Conservation (phyloP, 2,797 vertebrate species). For the Acridotheres tristis region DNA sequence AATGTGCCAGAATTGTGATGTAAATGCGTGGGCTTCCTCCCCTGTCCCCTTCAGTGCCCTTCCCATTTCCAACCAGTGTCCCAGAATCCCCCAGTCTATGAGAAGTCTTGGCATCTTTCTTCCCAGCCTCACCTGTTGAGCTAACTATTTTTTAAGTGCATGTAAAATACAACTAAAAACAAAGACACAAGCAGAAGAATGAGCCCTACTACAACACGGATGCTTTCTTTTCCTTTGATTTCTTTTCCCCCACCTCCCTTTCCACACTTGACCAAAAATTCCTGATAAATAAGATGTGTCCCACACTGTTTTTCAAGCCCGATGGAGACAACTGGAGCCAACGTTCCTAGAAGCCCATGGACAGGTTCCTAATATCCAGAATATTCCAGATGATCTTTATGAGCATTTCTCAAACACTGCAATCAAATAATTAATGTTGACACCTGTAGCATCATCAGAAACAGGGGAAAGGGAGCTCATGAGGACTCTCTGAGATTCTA, state of each 20-base stretch:
- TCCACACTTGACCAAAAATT: not conserved
- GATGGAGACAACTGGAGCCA: not conserved
- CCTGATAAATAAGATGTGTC: not conserved
- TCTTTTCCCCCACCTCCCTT: constrained; percentile 22
- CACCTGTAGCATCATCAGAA: not conserved
- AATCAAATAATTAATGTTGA: not conserved
- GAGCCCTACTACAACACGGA: constrained; percentile 9
- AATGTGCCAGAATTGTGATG: constrained; percentile 88
- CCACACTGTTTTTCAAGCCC: not conserved
- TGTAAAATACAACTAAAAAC: constrained; percentile 82
- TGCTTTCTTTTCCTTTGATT: constrained; percentile 17
- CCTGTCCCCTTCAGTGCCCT: constrained; percentile 29
- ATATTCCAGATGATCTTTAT: not conserved
- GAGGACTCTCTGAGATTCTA: not conserved
- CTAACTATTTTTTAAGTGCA: constrained; percentile 86
- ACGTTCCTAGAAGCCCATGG: not conserved
- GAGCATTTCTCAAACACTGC: not conserved
- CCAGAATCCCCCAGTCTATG: constrained; percentile 46
- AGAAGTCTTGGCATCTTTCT: constrained; percentile 65
- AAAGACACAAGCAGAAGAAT: constrained; percentile 70
- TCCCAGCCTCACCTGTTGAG: constrained; percentile 69
- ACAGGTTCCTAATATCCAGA: not conserved
- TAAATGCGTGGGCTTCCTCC: constrained; percentile 87
- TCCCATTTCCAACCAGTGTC: constrained; percentile 13
- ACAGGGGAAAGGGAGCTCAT: not conserved